Evolutionary conservation across 1,140 invertebrate species (phyloP).

Genomic region (Drosophila nigromelanica): DNA sequence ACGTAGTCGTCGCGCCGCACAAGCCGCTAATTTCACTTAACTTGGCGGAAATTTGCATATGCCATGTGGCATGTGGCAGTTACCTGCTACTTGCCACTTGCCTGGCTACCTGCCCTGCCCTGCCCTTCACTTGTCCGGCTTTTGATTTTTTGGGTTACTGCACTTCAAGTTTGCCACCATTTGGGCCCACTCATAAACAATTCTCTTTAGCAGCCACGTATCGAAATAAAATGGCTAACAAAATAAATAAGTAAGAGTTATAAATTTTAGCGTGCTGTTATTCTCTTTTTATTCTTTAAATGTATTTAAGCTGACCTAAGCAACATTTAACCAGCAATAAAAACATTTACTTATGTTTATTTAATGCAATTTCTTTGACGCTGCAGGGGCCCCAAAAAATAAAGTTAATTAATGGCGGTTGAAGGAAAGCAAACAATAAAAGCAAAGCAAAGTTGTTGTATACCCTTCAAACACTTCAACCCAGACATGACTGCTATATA

Average conservation of each 20-base stretch:
- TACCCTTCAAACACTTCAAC: neutral
- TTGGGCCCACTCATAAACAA: conserved; percentile 4
- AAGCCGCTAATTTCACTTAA: conserved; percentile 32
- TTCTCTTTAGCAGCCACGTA: conserved; percentile 22
- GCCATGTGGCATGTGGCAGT: conserved; percentile 6
- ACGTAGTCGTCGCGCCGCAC: conserved; percentile 7
- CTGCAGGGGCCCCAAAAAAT: neutral
- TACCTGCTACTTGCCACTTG: conserved; percentile 1
- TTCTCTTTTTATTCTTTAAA: neutral
- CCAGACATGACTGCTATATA: neutral
- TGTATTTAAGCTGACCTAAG: neutral
- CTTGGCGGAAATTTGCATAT: conserved; percentile 27
- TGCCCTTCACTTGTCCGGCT: neutral
- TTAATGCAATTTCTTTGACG: conserved; percentile 6
- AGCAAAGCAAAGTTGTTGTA: neutral
- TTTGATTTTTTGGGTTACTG: conserved; percentile 17
- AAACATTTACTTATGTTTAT: conserved; percentile 15
- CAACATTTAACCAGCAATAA: neutral
- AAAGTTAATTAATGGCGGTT: conserved; percentile 16
- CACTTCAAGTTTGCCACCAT: neutral
- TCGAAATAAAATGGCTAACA: conserved; percentile 2
- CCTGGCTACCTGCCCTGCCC: neutral
- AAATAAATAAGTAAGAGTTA: conserved; percentile 6
- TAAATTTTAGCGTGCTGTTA: neutral
- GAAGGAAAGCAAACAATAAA: neutral